Conservation (phyloP, 2,797 vertebrate genomes). For the Acestrorhynchus altus region DNA sequence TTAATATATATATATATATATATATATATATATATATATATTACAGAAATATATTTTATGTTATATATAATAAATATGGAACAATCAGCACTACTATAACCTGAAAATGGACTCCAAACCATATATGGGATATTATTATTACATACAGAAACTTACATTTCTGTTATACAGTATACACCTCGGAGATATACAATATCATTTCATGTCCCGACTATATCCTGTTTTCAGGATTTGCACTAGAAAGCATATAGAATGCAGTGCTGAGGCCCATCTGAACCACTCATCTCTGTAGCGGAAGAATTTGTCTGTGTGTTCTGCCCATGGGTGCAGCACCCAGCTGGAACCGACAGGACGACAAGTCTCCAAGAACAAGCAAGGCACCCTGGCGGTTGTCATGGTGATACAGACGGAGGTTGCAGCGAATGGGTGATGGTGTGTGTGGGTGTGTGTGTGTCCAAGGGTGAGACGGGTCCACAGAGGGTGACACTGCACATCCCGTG, state of each 20-base stretch:
- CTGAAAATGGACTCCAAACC: too few relatives aligned
- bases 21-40: too few relatives aligned
- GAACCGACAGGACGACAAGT: conserved; percentile 73
- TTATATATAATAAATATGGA: too few relatives aligned
- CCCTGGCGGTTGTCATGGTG: conserved; percentile 55
- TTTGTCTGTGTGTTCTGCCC: conserved; percentile 45
- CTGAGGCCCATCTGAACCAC: background rate
- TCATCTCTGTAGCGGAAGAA: conserved; percentile 24
- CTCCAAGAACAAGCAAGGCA: conserved; percentile 56
- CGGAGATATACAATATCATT: too few relatives aligned
- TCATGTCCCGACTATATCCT: too few relatives aligned
- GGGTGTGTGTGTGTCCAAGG: conserved; percentile 47
- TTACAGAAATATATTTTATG: too few relatives aligned
- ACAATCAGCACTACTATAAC: too few relatives aligned
- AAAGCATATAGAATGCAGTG: background rate
- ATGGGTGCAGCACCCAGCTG: conserved; percentile 73
- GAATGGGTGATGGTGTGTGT: conserved; percentile 53
- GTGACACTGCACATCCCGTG: conserved; percentile 74
- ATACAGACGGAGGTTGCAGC: conserved; percentile 39
- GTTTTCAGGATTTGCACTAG: background rate
- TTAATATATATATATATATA: too few relatives aligned
- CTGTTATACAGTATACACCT: background rate
- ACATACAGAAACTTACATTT: too few relatives aligned
- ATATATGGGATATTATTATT: too few relatives aligned
- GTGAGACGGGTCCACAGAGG: conserved; percentile 66